Evolutionary conservation across 2,888 invertebrate genomes (phyloP).

Genomic region (Ceraclea dissimilis): DNA sequence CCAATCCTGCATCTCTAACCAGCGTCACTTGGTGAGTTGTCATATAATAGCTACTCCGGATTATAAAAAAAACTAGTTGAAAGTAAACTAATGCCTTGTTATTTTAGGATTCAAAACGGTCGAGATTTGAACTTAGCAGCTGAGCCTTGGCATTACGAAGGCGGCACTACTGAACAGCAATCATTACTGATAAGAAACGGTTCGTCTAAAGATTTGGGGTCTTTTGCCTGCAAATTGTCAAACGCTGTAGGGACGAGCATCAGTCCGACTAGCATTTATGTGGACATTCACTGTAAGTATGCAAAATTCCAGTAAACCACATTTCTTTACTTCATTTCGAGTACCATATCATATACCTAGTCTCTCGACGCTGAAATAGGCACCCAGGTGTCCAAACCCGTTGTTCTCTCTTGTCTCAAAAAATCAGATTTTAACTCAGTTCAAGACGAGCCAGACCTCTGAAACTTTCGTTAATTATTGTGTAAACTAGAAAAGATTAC

Average conservation of each 20-base stretch:
- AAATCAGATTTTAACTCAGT: too few relatives aligned
- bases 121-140: slow-evolving; percentile 47
- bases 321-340: background rate
- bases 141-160: slow-evolving; percentile 60
- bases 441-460: too few relatives aligned
- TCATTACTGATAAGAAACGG: slow-evolving; percentile 71
- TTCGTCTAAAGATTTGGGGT: slow-evolving; percentile 70
- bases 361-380: too few relatives aligned
- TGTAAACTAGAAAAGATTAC: too few relatives aligned
- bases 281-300: slow-evolving; percentile 77
- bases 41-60: background rate
- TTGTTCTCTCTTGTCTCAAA: too few relatives aligned
- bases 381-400: too few relatives aligned
- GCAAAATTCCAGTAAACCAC: too few relatives aligned
- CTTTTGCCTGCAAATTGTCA: slow-evolving; percentile 72
- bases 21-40: slow-evolving; percentile 68
- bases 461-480: too few relatives aligned
- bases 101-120: slow-evolving; percentile 63
- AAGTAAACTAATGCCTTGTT: too few relatives aligned
- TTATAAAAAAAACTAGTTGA: too few relatives aligned
- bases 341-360: background rate
- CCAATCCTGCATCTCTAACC: slow-evolving; percentile 74
- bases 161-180: slow-evolving; percentile 67
- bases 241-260: slow-evolving; percentile 72
- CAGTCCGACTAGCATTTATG: slow-evolving; percentile 64